Base-by-base conservation (phyloP, 37 sponge, comb jelly and placozoan genomes). In the Halisarca cf. caerulea region DNA sequence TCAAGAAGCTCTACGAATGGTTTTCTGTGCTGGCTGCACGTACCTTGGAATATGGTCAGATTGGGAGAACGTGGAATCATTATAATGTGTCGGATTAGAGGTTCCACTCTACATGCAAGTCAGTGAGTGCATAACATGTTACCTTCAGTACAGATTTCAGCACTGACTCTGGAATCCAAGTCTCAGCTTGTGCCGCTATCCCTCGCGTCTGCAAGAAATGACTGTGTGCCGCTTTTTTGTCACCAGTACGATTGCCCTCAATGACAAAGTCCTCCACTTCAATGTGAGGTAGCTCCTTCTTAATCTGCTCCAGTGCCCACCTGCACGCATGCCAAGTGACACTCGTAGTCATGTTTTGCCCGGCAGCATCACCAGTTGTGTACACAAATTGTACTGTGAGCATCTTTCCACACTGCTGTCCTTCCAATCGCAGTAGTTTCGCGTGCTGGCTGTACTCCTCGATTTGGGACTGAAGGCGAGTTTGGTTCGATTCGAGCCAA, bases 301-400 rank as follows among this genome's bases (percentile, higher is more conserved):
- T 68, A 2, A 86, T 25, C 42, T 71, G 73, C 21, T 28, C 28
- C 36, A 86, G 81, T 11, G 83, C 57, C 91, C 94, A 93, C 86
- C 81, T 90, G 80, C 90, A 90, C 9, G 85, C 66, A 34, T 90
- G 83, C 83, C 83, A 88, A 0, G 94, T 93, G 36, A 77, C 70
- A 27, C 82, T 82, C 2, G 94, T 93, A n/a, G 87, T 87, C 94
- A 93, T 93, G 74, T 93, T 93, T 64, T 93, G 94, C 1, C 94
- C 94, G 38, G 83, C 72, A 0, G 94, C 94, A 82, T 90, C 91
- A 3, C 79, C 57, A 6, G 94, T 90, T 42, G 11, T 20, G 58
- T 82, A 93, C 18, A 75, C 41, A 79, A 93, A 93, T 24, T 78
- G 61, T 0, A 88, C 64, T 14, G 84, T 58, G 2, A 93, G 35